Evolutionary conservation across 2,888 invertebrate genomes (phyloP).

Genomic region (Amblyjoppa proteus): DNA sequence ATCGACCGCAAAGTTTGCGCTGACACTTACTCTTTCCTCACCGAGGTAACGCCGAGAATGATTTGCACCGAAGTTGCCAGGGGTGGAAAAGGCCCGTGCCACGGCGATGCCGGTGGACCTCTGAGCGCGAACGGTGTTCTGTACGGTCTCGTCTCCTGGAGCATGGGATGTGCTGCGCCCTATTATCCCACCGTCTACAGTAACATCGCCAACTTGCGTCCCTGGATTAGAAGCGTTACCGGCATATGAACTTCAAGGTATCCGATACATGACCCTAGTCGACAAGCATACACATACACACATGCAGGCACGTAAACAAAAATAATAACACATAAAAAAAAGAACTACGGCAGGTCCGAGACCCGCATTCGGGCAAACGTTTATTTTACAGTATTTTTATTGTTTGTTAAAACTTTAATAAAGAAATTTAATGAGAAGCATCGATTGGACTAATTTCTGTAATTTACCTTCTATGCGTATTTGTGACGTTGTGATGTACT

Average conservation of each 20-base stretch:
- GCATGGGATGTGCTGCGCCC: constrained; percentile 77
- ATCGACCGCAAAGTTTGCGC: constrained; percentile 84
- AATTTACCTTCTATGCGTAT: no score
- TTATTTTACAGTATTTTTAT: no score
- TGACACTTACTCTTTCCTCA: constrained; percentile 82
- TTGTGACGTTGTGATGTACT: no score
- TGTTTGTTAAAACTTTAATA: no score
- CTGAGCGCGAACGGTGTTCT: constrained; percentile 76
- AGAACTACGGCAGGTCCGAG: no score
- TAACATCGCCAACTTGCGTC: constrained; percentile 76
- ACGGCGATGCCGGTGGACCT: constrained; percentile 82
- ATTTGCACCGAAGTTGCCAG: constrained; percentile 76
- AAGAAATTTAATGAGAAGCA: no score
- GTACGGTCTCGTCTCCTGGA: constrained; percentile 82
- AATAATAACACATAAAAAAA: not conserved
- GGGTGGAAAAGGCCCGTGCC: constrained; percentile 76
- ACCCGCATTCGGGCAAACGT: no score
- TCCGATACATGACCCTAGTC: not conserved
- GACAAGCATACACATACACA: not conserved
- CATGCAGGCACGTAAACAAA: not conserved
- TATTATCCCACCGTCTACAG: constrained; percentile 82
- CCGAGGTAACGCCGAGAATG: constrained; percentile 76
- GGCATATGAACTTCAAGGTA: constrained; percentile 61
- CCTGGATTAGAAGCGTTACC: constrained; percentile 75
- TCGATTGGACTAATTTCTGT: no score